Evolutionary conservation across 2,888 invertebrate genomes (phyloP).

Genomic region (Chrysodeixis includens): DNA sequence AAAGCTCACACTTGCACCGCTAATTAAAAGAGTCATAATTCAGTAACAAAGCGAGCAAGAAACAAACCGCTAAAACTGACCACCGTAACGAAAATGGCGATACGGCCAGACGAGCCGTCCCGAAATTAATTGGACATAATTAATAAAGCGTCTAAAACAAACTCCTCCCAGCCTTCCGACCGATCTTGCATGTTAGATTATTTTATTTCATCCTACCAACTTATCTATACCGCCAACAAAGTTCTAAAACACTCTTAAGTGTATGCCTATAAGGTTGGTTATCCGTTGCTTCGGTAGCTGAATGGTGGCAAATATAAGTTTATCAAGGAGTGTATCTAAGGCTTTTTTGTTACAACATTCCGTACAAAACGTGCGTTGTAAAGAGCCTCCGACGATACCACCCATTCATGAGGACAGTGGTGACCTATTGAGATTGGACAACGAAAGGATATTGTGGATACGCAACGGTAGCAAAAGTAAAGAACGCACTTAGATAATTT

Average conservation of each 20-base stretch:
- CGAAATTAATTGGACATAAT: constrained; percentile 88
- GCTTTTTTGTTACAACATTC: constrained; percentile 89
- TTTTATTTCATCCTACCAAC: constrained; percentile 77
- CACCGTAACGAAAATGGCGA: constrained; percentile 77
- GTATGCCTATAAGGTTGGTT: constrained; percentile 54
- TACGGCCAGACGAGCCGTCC: constrained; percentile 79
- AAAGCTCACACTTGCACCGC: constrained; percentile 18
- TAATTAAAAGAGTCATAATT: constrained; percentile 44
- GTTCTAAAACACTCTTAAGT: constrained; percentile 35
- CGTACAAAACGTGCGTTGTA: constrained; percentile 88
- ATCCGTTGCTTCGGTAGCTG: constrained; percentile 34
- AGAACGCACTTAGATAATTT: neutral
- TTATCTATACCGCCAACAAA: constrained; percentile 36
- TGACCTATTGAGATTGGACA: constrained; percentile 87
- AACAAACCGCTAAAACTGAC: constrained; percentile 65
- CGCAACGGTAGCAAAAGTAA: constrained; percentile 17
- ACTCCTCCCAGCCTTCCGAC: constrained; percentile 82
- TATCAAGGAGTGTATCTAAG: constrained; percentile 86
- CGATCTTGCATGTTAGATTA: constrained; percentile 80
- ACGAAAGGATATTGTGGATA: constrained; percentile 73
- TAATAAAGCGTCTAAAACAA: constrained; percentile 87
- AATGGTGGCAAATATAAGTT: constrained; percentile 67
- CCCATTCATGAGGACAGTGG: constrained; percentile 88
- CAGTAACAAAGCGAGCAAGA: constrained; percentile 50
- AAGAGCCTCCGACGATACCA: constrained; percentile 88